Conservation (phyloP, 2,888 invertebrate genomes). For the Pandemis corylana region DNA sequence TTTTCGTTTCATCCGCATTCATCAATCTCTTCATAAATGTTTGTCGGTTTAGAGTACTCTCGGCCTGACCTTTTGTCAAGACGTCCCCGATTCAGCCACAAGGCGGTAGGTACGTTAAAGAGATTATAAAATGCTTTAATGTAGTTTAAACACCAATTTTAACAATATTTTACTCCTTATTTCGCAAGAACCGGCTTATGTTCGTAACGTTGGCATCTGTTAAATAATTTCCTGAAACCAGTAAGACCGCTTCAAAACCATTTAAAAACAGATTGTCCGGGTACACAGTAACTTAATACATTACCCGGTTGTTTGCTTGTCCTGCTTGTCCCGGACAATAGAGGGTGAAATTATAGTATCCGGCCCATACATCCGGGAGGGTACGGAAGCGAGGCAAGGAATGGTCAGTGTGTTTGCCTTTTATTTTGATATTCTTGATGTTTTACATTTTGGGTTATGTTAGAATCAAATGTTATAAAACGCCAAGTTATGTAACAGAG, state of each 20-base stretch:
- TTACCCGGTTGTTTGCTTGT: constrained; percentile 41
- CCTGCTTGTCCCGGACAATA: constrained; percentile 53
- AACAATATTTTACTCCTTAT: not conserved
- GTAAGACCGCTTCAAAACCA: constrained; percentile 6
- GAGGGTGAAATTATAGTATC: constrained; percentile 64
- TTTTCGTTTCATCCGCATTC: too few species aligned
- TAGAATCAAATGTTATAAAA: not conserved
- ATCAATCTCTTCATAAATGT: too few species aligned
- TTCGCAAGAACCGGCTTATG: not conserved
- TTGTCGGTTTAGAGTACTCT: too few species aligned
- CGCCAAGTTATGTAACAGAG: not conserved
- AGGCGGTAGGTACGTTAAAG: not conserved
- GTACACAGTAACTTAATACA: constrained; percentile 34
- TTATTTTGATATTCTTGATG: constrained; percentile 23
- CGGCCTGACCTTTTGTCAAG: too few species aligned
- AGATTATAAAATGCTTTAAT: not conserved
- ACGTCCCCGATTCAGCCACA: too few species aligned
- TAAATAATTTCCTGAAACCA: not conserved
- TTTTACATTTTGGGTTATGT: constrained; percentile 1
- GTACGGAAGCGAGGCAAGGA: constrained; percentile 48
- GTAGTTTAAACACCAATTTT: not conserved
- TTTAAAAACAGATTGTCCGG: constrained; percentile 35
- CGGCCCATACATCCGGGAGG: constrained; percentile 53
- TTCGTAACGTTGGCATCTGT: not conserved
- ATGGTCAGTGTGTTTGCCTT: constrained; percentile 37